Base-by-base conservation (phyloP, 2,888 invertebrate genomes). In the Polyploca ridens region DNA sequence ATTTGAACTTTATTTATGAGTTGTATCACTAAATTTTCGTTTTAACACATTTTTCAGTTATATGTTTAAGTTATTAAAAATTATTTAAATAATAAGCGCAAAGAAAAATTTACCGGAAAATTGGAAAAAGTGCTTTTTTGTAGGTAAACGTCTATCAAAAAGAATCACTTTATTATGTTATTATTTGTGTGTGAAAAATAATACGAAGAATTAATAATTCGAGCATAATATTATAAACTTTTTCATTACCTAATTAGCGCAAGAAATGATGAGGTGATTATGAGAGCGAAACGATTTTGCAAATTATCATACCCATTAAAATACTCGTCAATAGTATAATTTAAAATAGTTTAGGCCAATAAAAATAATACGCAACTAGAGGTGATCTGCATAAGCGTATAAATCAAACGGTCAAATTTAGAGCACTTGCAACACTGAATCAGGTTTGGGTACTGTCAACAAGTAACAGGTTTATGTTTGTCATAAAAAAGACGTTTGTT, bases 401-500 rank as follows among this genome's bases (percentile, higher is more conserved):
- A 19, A 54, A 44, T 61, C 44, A 61, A 59, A 41, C 27, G 5
- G 35, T 33, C 19, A 11, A 14, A 61, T 41, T 61, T 8, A 19
- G 44, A 61, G 61, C 38, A 44, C 27, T 38, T 41, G 61, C 41
- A 7, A 35, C 19, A 41, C 38, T 16, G 44, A 38, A 41, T 38
- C 44, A 59, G n/a, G 38, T 33, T 61, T 44, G 61, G 61, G 16
- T 44, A 38, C 44, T 35, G 35, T 61, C 41, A 14, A 16, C 61
- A 13, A 27, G 27, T 14, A 59, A 59, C 38, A n/a, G 27, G 27
- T 27, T 27, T 27, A 27, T 27, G 27, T 27, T 1, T 27, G 27
- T 27, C 27, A 27, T 27, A 27, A 27, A 27, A 27, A 27, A 27
- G 1, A 27, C 27, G 27, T 27, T 27, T 27, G 27, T 27, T 2